A percentile compares a stretch with the other conserved stretches of the same genome.
Evolutionary conservation across 2,113 vertebrate species (phyloP).

Genomic region (Galemys pyrenaicus): DNA sequence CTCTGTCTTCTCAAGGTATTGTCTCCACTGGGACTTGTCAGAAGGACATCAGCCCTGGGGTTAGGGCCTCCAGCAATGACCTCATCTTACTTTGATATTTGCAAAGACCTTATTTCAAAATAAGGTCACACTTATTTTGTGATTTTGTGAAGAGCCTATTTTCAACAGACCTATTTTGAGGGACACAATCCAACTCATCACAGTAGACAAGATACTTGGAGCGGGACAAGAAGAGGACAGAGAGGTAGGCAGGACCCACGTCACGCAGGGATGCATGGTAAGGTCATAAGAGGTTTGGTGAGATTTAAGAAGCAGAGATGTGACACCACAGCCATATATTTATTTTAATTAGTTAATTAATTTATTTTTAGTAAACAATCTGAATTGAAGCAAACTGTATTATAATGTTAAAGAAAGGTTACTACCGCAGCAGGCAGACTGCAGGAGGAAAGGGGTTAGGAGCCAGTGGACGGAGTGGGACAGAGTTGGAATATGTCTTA

Average conservation of each 20-base stretch:
- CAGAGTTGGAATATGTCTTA: too few relatives aligned
- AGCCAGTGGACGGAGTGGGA: background rate
- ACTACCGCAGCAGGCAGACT: background rate
- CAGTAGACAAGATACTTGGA: background rate
- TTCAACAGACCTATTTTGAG: background rate
- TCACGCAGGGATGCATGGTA: background rate
- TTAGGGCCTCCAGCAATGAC: background rate
- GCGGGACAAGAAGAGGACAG: background rate
- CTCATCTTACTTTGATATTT: background rate
- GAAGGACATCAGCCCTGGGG: background rate
- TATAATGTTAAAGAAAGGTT: too few relatives aligned
- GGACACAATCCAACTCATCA: background rate
- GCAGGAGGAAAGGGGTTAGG: background rate
- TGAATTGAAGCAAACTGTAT: too few relatives aligned
- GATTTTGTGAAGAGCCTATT: background rate
- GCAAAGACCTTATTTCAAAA: background rate
- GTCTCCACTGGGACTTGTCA: background rate
- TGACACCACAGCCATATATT: background rate
- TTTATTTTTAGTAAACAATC: background rate
- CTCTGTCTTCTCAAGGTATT: fast-evolving
- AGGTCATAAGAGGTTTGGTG: background rate
- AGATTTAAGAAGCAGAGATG: background rate
- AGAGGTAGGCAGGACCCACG: background rate
- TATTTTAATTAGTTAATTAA: too few relatives aligned
- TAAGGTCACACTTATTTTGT: background rate